Conservation (phyloP, 1,140 invertebrate species). For the Contarinia nasturtii region DNA sequence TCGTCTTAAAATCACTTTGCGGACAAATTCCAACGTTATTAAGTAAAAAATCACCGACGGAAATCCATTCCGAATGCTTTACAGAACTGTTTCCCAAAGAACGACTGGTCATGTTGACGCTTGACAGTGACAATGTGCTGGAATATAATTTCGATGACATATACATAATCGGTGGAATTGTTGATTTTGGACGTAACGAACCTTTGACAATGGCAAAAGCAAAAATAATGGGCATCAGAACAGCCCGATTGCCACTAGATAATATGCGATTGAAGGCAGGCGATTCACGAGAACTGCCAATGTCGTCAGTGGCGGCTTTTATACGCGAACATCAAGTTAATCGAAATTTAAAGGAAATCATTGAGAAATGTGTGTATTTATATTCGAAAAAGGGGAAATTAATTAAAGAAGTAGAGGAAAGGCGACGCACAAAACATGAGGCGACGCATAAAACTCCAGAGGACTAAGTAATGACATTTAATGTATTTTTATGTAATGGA, state of each 20-base stretch:
- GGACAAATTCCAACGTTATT: slow-evolving; percentile 45
- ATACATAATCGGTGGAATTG: slow-evolving; percentile 76
- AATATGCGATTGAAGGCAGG: slow-evolving; percentile 10
- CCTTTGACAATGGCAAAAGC: slow-evolving; percentile 73
- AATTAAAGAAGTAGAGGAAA: no score
- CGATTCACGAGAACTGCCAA: no score
- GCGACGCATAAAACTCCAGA: no score
- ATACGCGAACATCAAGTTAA: no score
- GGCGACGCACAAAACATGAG: no score
- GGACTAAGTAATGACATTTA: no score
- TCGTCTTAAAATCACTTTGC: slow-evolving; percentile 32
- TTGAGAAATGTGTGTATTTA: no score
- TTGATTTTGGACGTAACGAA: slow-evolving; percentile 56
- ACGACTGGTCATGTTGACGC: slow-evolving; percentile 70
- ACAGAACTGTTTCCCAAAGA: slow-evolving; percentile 66
- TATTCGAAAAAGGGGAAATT: no score
- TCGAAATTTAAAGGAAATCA: no score
- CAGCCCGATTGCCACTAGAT: slow-evolving; percentile 63
- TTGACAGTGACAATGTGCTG: slow-evolving; percentile 51
- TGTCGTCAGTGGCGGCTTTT: no score
- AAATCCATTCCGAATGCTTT: slow-evolving; percentile 52
- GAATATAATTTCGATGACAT: slow-evolving; percentile 53
- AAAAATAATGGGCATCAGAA: slow-evolving; percentile 55
- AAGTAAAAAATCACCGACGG: slow-evolving; percentile 50
- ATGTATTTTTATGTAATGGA: no score